Percentiles rank a stretch among this genome's conserved stretches.
Evolutionary conservation across 2,888 invertebrate species (phyloP).

Genomic region (Lagria hirta): DNA sequence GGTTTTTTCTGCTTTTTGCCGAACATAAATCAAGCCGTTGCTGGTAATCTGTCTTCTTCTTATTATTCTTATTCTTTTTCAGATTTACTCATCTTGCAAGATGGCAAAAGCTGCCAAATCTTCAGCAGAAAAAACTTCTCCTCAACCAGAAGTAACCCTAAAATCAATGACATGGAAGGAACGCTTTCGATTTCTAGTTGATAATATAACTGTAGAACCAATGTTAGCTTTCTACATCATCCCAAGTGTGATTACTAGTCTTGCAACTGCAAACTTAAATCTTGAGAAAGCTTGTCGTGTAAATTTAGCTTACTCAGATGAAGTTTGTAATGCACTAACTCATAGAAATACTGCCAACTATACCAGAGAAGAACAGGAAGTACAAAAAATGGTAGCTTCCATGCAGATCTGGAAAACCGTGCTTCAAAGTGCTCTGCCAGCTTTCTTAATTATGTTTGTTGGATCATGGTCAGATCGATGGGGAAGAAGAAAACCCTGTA

Average conservation of each 20-base stretch:
- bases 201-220: constrained; percentile 74
- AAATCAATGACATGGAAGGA: constrained; percentile 60
- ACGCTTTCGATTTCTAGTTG: constrained; percentile 60
- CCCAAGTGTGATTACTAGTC: constrained; percentile 64
- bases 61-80: too few species aligned
- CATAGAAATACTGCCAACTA: constrained; percentile 70
- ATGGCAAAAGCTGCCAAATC: constrained; percentile 14
- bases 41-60: too few species aligned
- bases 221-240: constrained; percentile 74
- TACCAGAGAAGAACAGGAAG: constrained; percentile 62
- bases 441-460: constrained; percentile 76
- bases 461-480: constrained; percentile 76
- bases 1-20: neutral
- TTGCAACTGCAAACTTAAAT: constrained; percentile 83
- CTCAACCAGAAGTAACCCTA: too few species aligned
- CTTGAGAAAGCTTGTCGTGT: constrained; percentile 85
- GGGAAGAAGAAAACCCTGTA: constrained; percentile 75
- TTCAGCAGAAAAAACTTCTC: too few species aligned
- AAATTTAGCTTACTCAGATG: constrained; percentile 71
- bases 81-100: too few species aligned
- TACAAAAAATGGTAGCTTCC: constrained; percentile 74
- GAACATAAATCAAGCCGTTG: too few species aligned
- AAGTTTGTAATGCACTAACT: constrained; percentile 76
- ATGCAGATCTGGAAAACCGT: constrained; percentile 87
- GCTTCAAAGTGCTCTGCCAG: constrained; percentile 80